Evolutionary conservation across 2,888 invertebrate species (phyloP).

Genomic region (Mesorhabditis sp.): DNA sequence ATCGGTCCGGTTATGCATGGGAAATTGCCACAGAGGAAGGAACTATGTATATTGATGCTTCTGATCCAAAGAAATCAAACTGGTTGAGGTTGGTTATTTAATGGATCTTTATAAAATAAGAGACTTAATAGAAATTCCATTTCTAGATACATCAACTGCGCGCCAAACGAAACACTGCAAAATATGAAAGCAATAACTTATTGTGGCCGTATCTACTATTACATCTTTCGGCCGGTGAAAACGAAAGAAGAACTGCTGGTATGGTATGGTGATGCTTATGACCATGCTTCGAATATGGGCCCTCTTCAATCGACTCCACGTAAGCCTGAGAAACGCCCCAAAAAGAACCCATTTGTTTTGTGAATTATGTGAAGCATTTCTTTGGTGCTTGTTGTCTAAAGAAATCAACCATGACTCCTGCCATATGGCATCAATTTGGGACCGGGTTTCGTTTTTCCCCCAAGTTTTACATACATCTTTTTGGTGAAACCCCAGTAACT

Average conservation of each 20-base stretch:
- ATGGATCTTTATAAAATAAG: too few species aligned
- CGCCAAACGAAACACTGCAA: not conserved
- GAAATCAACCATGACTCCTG: too few species aligned
- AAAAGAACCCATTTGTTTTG: constrained; percentile 5
- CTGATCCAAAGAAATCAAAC: not conserved
- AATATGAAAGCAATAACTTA: not conserved
- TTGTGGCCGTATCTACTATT: not conserved
- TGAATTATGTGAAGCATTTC: not conserved
- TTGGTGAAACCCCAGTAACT: too few species aligned
- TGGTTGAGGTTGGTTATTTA: not conserved
- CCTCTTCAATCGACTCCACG: not conserved
- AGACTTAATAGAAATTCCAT: too few species aligned
- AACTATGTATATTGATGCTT: not conserved
- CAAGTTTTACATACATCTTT: too few species aligned
- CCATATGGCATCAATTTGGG: too few species aligned
- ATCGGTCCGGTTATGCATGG: not conserved
- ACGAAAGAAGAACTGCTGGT: constrained; percentile 1
- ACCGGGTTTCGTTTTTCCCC: too few species aligned
- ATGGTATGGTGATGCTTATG: not conserved
- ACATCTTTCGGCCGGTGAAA: not conserved
- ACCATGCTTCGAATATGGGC: not conserved
- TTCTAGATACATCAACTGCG: not conserved
- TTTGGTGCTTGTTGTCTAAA: too few species aligned
- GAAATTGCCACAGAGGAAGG: not conserved
- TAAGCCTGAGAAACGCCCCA: not conserved